Conservation (phyloP, 2,113 vertebrate species). For the human (Homo sapiens) region GRCh38 chrX:136404501-136405000, state of each 20-base stretch:
- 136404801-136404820: background rate
- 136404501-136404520: constrained; percentile 36
- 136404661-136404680: background rate
- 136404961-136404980: constrained; percentile 33
- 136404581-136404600: background rate
- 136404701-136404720: background rate
- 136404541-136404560: background rate
- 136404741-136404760: background rate
- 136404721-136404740: background rate
- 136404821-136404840: background rate
- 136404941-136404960: constrained; percentile 35
- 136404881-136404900: background rate
- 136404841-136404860: background rate
- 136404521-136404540: background rate
- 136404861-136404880: background rate
- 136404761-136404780: background rate
- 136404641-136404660: background rate
- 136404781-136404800: background rate
- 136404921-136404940: constrained; percentile 5
- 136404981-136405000: background rate
- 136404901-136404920: constrained; percentile 3
- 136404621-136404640: background rate
- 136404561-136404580: constrained; percentile 17
- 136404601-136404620: background rate
- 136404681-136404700: constrained; percentile 12